Base-by-base conservation (phyloP, 2,113 vertebrate species). In the Nymphicus hollandicus region DNA sequence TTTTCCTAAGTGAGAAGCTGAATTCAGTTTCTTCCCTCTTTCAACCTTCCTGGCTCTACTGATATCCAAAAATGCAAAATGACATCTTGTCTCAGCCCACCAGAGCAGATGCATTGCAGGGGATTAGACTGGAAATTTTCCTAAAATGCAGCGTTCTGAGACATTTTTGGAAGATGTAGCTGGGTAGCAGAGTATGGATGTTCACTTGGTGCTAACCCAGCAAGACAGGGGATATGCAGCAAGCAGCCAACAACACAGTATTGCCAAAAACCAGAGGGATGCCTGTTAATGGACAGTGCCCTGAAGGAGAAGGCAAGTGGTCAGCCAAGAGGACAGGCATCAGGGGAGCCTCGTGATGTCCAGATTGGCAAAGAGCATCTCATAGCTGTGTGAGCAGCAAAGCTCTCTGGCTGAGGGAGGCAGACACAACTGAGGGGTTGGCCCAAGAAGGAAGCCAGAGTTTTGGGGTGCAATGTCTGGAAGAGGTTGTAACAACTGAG, bases 41-140 rank as follows among this genome's bases (percentile, higher is more conserved):
- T 86, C 92, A 94, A 37, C 93, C 93, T 95, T 92, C 71, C 83
- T 95, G 95, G 96, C 93, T 96, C 83, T 58, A 60, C 80, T 19
- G 91, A 87, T 93, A 95, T 91, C 93, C 93, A 94, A 93, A 97
- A 97, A 94, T 86, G 91, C 88, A 95, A 91, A 92, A 94, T 80
- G 93, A 94, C 96, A 94, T 96, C 96, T 97, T 94, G 95, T 89
- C 49, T 96, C 93, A 95, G 84, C 96, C 96, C 94, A 95, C 95
- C 56, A 89, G 93, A 95, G 94, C 95, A 97, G 96, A 95, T 95
- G 94, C 93, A 74, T 82, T 25, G 81, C 66, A 95, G 66, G 69
- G 91, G 78, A 95, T 94, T 76, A 91, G 93, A 33, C 94, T 97
- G 96, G 95, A 95, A 80, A 61, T 93, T 53, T 94, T 92, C 84